Base-by-base conservation (phyloP, 1,140 invertebrate species). In the Cryptotermes secundus region DNA sequence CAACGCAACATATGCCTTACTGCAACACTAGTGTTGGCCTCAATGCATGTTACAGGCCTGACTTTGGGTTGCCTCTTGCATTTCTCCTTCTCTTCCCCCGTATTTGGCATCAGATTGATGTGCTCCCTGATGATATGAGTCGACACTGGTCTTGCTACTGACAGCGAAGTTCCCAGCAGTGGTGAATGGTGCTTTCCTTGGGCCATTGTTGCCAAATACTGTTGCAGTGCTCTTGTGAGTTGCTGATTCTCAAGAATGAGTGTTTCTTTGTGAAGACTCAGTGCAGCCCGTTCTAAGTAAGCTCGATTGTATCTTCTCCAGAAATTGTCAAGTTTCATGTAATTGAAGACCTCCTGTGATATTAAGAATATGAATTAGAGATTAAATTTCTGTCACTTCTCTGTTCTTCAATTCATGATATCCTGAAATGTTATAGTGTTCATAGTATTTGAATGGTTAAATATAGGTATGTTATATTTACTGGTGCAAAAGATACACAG, bases 231-330 rank as follows among this genome's bases (percentile, higher is more conserved):
- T 34, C 35, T 45, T 34, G 42, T 45, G 34, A 82, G 81, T 38
- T 82, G 81, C 42, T 53, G 38, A 26, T 82, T 82, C 35, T 82
- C 81, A 24, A 82, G 81, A 34, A 34, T 49, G 16, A 82, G 81
- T 45, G 81, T 42, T 42, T 53, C 42, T 16, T 45, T 45, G 81
- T 82, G 81, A 34, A 82, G 81, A 34, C 26, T 34, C 81, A 82
- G 10, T n/a, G 81, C 81, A 45, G 42, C 42, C 0, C 53, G 16
- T 59, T 82, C 42, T 38, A 82, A 59, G 38, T 53, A n/a, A 26
- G 81, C 42, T 59, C 81, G 81, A 38, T 82, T 82, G 42, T 82
- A 82, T 45, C 81, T 34, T 53, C n/a, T 34, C 81, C 81, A 82
- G n/a, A 82, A 53, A 26, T 59, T 59, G 35, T 59, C n/a, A 19